Evolutionary conservation across 2,113 vertebrate genomes (phyloP), one percentile per base, ranked within the genome.

Genomic region (Sardina pilchardus): DNA sequence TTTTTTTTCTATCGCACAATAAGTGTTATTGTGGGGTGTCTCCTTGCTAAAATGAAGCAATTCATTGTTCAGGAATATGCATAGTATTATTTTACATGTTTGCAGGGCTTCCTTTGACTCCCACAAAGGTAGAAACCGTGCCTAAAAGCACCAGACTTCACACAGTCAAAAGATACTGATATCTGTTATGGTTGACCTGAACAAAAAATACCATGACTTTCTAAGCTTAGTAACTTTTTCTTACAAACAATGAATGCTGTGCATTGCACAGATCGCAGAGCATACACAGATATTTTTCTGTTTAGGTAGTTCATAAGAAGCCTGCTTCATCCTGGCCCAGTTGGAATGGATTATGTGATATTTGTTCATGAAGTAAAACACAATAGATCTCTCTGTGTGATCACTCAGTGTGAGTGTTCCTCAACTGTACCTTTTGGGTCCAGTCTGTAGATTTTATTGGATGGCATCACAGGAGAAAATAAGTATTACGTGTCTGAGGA

Each of bases 171-270:
- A 6, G 71, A 78, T 9, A 78, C 26, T 36, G 71, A 78, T 78
- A 78, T 78, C 16, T 78, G 14, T 78, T 78, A 78, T 78, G 71
- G 26, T 36, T 17, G 30, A 78, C 71, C 71, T 36, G 71, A 78
- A 12, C 12, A 16, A 36, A 78, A 71, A 78, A 1, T 34, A 30
- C 14, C 30, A 36, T 36, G 12, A 34, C 71, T 36, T 36, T 78
- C 71, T 36, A 78, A 78, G 71, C 71, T 78, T 78, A 36, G 71
- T 75, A 75, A 78, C 26, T 75, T 63, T 34, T 34, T 34, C 34
- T 78, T 36, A 36, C 30, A 78, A 78, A 36, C 71, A 78, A 6
- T 14, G 71, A 78, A 78, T 78, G 30, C 71, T 67, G 63, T 67
- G n/a, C 7, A 12, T 30, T 63, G 56, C 24, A 63, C 21, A 34